Percentiles rank a stretch among this genome's conserved stretches.
phyloP scores from a whole-genome alignment of 1,140 invertebrate species.

The Formica exsecta region DNA sequence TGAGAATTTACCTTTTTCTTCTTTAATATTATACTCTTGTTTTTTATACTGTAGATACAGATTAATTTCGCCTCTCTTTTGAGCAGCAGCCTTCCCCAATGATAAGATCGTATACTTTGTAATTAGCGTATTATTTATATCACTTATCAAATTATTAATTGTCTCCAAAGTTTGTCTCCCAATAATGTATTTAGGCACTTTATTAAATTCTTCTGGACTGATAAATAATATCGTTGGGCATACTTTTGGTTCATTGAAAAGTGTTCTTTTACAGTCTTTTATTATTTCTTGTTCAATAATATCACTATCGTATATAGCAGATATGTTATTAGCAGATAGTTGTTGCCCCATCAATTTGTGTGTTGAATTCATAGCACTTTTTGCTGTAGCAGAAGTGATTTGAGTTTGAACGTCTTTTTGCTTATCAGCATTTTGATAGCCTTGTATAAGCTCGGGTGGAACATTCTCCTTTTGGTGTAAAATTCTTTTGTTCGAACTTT shows the following conservation, averaged over 20 bases:
- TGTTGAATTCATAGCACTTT: not conserved
- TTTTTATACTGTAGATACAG: constrained; percentile 80
- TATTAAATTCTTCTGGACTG: constrained; percentile 76
- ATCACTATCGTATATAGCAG: not conserved
- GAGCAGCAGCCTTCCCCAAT: constrained; percentile 79
- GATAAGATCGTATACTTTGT: constrained; percentile 81
- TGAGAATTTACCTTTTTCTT: constrained; percentile 71
- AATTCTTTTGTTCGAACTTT: constrained; percentile 69
- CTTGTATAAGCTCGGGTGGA: constrained; percentile 68
- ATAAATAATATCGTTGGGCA: constrained; percentile 69
- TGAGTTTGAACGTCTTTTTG: not conserved
- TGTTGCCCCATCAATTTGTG: not conserved
- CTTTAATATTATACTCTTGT: constrained; percentile 73
- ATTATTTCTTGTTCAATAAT: not conserved
- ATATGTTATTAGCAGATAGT: not conserved
- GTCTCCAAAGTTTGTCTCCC: constrained; percentile 77
- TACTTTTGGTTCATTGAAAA: constrained; percentile 79
- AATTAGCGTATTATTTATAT: constrained; percentile 81
- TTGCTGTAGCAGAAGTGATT: not conserved
- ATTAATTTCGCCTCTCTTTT: constrained; percentile 82
- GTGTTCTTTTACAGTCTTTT: constrained; percentile 77
- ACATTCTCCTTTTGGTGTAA: constrained; percentile 76
- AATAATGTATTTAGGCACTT: constrained; percentile 84
- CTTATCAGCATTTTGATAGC: constrained; percentile 58
- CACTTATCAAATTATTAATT: constrained; percentile 79